These are phyloP conservation scores for Lamellibrachia satsuma DNA, from an alignment of 2,888 invertebrate species.

Conservation along the genomic window DNA sequence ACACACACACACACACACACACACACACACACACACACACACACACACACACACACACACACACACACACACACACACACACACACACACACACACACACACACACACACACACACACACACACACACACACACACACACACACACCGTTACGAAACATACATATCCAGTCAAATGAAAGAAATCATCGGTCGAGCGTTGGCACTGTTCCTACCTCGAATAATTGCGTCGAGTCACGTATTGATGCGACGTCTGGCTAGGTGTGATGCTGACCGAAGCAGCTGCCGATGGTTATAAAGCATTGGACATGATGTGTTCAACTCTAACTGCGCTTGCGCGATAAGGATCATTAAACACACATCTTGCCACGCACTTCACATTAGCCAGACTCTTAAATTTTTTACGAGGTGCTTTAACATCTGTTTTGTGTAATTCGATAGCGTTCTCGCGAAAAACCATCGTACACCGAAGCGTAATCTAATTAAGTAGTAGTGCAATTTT, in stretches of 20 bases:
- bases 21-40: constrained; percentile 24
- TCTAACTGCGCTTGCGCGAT: background rate
- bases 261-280: background rate
- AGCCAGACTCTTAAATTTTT: background rate
- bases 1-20: constrained; percentile 24
- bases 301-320: background rate
- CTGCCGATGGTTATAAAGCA: background rate
- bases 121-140: constrained; percentile 23
- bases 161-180: no score
- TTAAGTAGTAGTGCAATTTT: background rate
- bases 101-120: constrained; percentile 25
- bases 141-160: background rate
- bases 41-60: constrained; percentile 22
- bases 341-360: background rate
- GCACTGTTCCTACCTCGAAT: background rate
- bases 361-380: background rate
- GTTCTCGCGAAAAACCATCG: background rate
- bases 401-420: background rate
- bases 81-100: constrained; percentile 26
- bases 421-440: background rate
- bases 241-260: background rate
- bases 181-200: background rate
- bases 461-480: background rate
- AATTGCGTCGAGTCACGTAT: background rate
- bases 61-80: background rate